Conservation (phyloP, 2,797 vertebrate genomes). For the Spinus olivaceus region DNA sequence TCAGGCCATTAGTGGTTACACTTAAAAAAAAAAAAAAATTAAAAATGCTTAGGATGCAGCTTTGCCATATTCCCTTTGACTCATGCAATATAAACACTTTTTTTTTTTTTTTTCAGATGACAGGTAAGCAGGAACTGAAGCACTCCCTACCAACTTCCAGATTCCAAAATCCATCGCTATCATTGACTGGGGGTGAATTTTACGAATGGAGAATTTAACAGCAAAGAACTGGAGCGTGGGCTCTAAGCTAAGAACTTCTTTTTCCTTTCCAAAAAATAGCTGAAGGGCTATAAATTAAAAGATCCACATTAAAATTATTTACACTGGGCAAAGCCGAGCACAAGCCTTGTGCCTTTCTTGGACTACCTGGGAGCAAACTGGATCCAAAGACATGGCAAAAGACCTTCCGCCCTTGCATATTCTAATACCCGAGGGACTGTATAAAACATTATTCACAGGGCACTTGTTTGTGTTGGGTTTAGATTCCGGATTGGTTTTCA, state of each 20-base stretch:
- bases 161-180: not conserved
- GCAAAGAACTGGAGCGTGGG: constrained; percentile 13
- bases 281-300: constrained; percentile 25
- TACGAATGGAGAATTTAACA: constrained; percentile 2
- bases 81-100: constrained; percentile 46
- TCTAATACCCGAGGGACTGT: constrained; percentile 37
- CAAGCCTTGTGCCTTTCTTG: not conserved
- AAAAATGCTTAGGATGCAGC: constrained; percentile 32
- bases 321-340: constrained; percentile 39
- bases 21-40: not conserved
- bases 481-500: constrained; percentile 34
- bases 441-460: constrained; percentile 72
- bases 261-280: not conserved
- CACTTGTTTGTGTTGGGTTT: constrained; percentile 70
- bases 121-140: constrained; percentile 54
- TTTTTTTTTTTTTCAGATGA: not conserved
- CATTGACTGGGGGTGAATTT: not conserved
- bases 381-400: not conserved
- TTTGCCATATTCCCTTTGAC: constrained; percentile 42
- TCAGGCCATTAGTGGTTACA: constrained; percentile 38
- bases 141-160: constrained; percentile 53
- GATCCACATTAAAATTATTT: constrained; percentile 25
- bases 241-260: not conserved
- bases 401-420: constrained; percentile 66
- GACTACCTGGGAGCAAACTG: not conserved